These are phyloP conservation scores for Hermaeophaga mercurialis DNA, from an alignment of 2,888 invertebrate genomes.

Conservation along the genomic window DNA sequence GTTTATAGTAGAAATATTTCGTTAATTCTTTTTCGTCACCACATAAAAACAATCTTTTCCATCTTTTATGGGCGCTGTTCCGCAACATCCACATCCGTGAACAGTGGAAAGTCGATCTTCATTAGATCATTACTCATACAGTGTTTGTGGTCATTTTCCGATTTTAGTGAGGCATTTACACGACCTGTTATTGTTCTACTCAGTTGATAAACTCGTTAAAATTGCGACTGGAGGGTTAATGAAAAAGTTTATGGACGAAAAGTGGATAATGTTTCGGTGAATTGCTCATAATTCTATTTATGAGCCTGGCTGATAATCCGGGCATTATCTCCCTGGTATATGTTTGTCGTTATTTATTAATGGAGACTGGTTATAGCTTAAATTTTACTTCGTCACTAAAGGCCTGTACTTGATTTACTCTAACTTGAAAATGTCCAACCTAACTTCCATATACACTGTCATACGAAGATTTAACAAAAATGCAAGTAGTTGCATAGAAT, in stretches of 20 bases:
- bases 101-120: conserved; percentile 27
- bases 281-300: conserved; percentile 23
- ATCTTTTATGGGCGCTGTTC: conserved; percentile 11
- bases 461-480: too few relatives aligned
- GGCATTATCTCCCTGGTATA: neutral
- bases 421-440: too few relatives aligned
- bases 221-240: conserved; percentile 23
- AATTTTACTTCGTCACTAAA: too few relatives aligned
- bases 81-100: conserved; percentile 16
- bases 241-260: conserved; percentile 20
- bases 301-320: conserved; percentile 5
- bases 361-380: too few relatives aligned
- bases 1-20: too few relatives aligned
- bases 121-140: conserved; percentile 31
- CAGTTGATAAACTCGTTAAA: conserved; percentile 29
- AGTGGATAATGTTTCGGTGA: conserved; percentile 16
- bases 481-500: too few relatives aligned
- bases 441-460: too few relatives aligned
- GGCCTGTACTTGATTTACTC: too few relatives aligned
- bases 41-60: conserved; percentile 14
- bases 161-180: conserved; percentile 25
- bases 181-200: conserved; percentile 18
- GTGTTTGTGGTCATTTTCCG: conserved; percentile 15
- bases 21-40: neutral
- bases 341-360: conserved; percentile 2